Evolutionary conservation across 2,888 invertebrate species (phyloP).

Genomic region (Alviniconcha strummeri): DNA sequence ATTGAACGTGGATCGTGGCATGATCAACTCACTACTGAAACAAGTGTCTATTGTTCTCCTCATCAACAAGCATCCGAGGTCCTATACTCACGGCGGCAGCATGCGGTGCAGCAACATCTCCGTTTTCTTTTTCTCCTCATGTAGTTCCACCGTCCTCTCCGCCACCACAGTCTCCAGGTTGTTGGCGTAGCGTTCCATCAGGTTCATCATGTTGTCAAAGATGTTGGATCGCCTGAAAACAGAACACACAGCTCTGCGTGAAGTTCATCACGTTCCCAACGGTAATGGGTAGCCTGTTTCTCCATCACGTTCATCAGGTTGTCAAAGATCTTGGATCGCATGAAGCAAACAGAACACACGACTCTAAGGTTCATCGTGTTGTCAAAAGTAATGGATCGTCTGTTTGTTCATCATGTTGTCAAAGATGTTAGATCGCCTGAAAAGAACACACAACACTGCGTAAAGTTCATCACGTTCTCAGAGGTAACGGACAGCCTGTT

Average conservation of each 20-base stretch:
- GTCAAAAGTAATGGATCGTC: no score
- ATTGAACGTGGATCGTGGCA: no score
- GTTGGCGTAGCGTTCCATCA: constrained; percentile 98
- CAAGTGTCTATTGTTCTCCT: no score
- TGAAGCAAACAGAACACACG: constrained; percentile 35
- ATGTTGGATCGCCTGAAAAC: constrained; percentile 80
- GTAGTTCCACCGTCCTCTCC: constrained; percentile 92
- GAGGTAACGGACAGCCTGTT: no score
- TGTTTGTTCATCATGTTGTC: constrained; percentile 92
- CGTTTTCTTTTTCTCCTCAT: constrained; percentile 97
- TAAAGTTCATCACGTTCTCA: no score
- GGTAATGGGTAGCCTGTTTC: constrained; percentile 34
- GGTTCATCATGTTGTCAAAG: constrained; percentile 97
- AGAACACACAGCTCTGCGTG: no score
- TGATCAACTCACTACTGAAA: no score
- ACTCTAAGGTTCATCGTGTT: no score
- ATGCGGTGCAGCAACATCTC: constrained; percentile 84
- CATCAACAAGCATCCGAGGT: no score
- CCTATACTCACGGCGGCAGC: constrained; percentile 70
- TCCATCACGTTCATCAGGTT: constrained; percentile 99
- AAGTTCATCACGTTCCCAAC: no score
- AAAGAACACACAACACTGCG: no score
- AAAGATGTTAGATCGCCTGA: constrained; percentile 84
- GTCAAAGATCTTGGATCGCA: constrained; percentile 88
- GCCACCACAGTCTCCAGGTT: constrained; percentile 95